Base-by-base conservation (phyloP, 2,888 invertebrate genomes). In the Aquatica leii region DNA sequence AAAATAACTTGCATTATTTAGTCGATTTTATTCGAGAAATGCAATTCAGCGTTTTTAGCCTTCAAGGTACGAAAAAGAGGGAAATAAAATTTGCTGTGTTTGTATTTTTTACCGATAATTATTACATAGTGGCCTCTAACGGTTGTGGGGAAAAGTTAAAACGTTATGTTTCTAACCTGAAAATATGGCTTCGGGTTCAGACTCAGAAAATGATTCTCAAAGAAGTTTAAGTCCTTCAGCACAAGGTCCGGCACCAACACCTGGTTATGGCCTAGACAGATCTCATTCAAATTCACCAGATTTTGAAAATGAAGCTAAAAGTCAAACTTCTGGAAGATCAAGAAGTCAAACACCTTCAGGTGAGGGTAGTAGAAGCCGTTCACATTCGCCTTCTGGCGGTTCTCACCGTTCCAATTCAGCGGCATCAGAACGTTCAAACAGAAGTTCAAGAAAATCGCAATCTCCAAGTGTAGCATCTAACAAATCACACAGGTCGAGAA, bases 151-250 rank as follows among this genome's bases (percentile, higher is more conserved):
- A n/a, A n/a, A n/a, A n/a, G n/a, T n/a, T n/a, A n/a, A n/a, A n/a
- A n/a, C n/a, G n/a, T n/a, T n/a, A n/a, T n/a, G n/a, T n/a, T 24
- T 6, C 24, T 24, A 24, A 24, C 24, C 24, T 24, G 4, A 24
- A 24, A 24, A 6, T 18, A 71, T 71, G 71, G 82, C 81, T 56
- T 83, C 84, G 3, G 84, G 82, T 9, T 85, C 85, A 0, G 85
- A 84, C 34, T 83, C 84, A 1, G 81, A 75, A 73, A 55, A 79
- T 78, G 73, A 65, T 40, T 72, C 71, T 9, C 83, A 84, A 71
- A 77, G 81, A 8, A 84, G 83, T 67, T 77, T 73, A 2, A 81
- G 82, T 68, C 83, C 83, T n/a, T 78, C 81, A 15, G 70, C 67
- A 18, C 79, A 76, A 50, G 81, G 80, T 0, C 81, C 82, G 1